A percentile compares a stretch with the other conserved stretches of the same genome.
Evolutionary conservation across 1,140 invertebrate species (phyloP).

Genomic region (Euura lappo): DNA sequence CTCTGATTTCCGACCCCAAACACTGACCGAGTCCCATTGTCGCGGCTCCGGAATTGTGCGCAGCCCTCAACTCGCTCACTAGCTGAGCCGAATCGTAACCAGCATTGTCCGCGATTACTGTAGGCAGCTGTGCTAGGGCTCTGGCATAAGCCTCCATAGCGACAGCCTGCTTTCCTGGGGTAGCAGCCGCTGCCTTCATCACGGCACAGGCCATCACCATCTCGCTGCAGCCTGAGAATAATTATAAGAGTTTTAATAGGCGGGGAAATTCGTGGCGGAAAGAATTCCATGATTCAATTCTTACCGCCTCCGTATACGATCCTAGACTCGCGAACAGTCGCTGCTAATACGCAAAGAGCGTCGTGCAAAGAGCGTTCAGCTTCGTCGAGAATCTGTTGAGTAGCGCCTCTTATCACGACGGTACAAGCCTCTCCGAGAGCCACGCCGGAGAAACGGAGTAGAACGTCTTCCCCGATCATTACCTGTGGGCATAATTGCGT

Average conservation of each 20-base stretch:
- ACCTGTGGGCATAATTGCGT: slow-evolving; percentile 60
- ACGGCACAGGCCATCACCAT: slow-evolving; percentile 97
- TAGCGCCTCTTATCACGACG: slow-evolving; percentile 96
- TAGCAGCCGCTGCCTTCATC: slow-evolving; percentile 80
- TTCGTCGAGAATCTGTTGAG: slow-evolving; percentile 98
- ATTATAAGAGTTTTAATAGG: slow-evolving; percentile 12
- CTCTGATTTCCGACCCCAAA: slow-evolving; percentile 13
- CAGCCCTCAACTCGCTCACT: slow-evolving; percentile 87
- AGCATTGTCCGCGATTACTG: slow-evolving; percentile 97
- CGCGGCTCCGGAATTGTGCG: slow-evolving; percentile 78
- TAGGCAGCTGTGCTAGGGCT: slow-evolving; percentile 88
- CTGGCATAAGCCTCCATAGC: slow-evolving; percentile 96
- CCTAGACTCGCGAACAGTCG: slow-evolving; percentile 92
- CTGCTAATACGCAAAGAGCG: slow-evolving; percentile 95
- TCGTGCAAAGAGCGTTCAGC: slow-evolving; percentile 98
- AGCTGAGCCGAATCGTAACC: slow-evolving; percentile 98
- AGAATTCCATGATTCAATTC: slow-evolving; percentile 16
- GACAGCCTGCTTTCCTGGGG: slow-evolving; percentile 96
- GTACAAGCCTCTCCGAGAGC: slow-evolving; percentile 96
- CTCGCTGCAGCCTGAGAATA: slow-evolving; percentile 78
- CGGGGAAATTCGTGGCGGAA: not conserved
- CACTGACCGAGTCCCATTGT: slow-evolving; percentile 82
- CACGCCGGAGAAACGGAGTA: slow-evolving; percentile 95
- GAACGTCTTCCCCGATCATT: slow-evolving; percentile 97
- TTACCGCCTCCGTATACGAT: slow-evolving; percentile 91